phyloP scores from a whole-genome alignment of 2,797 vertebrate species.

The Gymnopithys bicolor region DNA sequence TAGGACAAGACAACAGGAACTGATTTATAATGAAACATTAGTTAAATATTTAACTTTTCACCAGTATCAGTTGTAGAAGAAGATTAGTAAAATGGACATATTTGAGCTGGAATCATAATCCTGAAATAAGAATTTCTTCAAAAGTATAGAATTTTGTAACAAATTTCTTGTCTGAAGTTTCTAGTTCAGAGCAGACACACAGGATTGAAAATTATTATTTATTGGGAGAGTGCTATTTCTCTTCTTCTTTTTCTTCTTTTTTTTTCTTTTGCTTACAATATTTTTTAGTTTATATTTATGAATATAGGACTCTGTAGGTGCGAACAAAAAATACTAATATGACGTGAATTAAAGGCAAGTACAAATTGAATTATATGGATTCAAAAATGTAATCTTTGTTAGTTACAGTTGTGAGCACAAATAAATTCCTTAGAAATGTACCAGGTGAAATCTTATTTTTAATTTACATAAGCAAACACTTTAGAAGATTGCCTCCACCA shows the following conservation, averaged over 20 bases:
- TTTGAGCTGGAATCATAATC: not conserved
- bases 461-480: constrained; percentile 65
- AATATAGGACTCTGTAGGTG: not conserved
- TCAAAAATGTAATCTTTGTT: constrained; percentile 65
- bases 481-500: constrained; percentile 50
- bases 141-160: not conserved
- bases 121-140: not conserved
- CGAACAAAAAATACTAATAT: constrained; percentile 45
- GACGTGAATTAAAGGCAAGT: constrained; percentile 35
- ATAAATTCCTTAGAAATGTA: constrained; percentile 58
- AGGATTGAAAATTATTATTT: not conserved
- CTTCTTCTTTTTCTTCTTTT: no score
- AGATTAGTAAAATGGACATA: not conserved
- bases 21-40: not conserved
- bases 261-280: rapidly evolving
- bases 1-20: not conserved
- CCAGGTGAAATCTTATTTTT: constrained; percentile 64
- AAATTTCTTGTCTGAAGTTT: not conserved
- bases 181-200: not conserved
- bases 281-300: not conserved
- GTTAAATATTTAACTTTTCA: not conserved
- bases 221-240: not conserved
- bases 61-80: not conserved
- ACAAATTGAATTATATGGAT: constrained; percentile 65
- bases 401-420: constrained; percentile 62